These are phyloP conservation scores for Argyra leucocephala DNA, from an alignment of 2,888 invertebrate genomes.

Conservation along the genomic window DNA sequence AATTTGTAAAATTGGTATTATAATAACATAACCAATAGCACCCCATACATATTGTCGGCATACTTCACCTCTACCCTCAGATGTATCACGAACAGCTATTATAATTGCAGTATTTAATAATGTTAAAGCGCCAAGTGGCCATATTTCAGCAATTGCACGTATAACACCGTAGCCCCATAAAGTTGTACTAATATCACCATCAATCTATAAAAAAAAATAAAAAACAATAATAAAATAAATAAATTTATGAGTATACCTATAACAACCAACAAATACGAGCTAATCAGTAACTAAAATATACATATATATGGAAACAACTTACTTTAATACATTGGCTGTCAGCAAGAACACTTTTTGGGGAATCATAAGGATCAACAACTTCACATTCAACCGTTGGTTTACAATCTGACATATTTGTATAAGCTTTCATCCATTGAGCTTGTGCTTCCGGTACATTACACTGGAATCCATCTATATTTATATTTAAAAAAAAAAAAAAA, in stretches of 20 bases:
- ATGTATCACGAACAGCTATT: constrained; percentile 73
- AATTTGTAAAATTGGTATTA: constrained; percentile 50
- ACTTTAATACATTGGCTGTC: constrained; percentile 56
- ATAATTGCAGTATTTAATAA: constrained; percentile 66
- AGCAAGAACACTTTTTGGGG: constrained; percentile 54
- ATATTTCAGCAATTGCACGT: constrained; percentile 63
- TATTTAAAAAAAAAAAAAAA: constrained; percentile 10
- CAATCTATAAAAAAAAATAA: constrained; percentile 26
- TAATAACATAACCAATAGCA: constrained; percentile 60
- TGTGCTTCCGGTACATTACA: constrained; percentile 55
- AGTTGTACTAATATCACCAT: constrained; percentile 57
- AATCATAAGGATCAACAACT: constrained; percentile 60
- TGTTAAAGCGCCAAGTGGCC: constrained; percentile 62
- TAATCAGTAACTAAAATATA: neutral
- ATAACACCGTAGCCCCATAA: constrained; percentile 63
- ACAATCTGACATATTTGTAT: constrained; percentile 43
- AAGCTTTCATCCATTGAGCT: constrained; percentile 36
- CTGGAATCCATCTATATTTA: constrained; percentile 45
- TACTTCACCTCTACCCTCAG: constrained; percentile 67
- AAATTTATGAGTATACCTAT: too few relatives aligned
- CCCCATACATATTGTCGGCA: constrained; percentile 70
- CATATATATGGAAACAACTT: constrained; percentile 19
- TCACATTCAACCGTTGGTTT: constrained; percentile 60
- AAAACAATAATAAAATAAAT: too few relatives aligned
- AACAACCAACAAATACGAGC: too few relatives aligned